phyloP scores from a whole-genome alignment of 1,140 invertebrate species.

The Dendroctonus valens region DNA sequence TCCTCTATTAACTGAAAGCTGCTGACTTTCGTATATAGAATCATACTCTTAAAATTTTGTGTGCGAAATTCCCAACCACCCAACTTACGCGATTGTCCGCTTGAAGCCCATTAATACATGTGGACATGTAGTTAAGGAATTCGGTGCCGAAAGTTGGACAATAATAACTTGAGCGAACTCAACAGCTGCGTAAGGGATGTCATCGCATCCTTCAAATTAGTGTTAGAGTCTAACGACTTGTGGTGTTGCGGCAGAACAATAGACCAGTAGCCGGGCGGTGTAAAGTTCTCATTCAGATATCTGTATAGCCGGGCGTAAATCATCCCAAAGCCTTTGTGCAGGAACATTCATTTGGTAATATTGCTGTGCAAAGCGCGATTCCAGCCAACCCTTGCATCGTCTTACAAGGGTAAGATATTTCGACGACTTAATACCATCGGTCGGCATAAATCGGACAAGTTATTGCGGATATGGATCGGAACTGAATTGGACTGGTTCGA shows the following conservation, averaged over 20 bases:
- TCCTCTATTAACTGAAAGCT: too few relatives aligned
- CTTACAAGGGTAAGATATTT: conserved; percentile 20
- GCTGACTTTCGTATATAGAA: too few relatives aligned
- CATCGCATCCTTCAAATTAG: conserved; percentile 24
- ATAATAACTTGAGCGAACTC: conserved; percentile 11
- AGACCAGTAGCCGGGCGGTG: conserved; percentile 8
- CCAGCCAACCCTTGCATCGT: conserved; percentile 12
- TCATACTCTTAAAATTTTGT: too few relatives aligned
- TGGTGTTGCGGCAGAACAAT: conserved; percentile 17
- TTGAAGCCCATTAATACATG: too few relatives aligned
- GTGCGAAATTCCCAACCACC: too few relatives aligned
- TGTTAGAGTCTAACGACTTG: conserved; percentile 22
- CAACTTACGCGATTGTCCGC: too few relatives aligned
- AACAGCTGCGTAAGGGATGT: conserved; percentile 9
- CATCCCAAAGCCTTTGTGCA: conserved; percentile 28
- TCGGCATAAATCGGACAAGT: conserved; percentile 12
- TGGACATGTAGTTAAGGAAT: not conserved
- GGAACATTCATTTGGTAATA: conserved; percentile 31
- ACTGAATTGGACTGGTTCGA: too few relatives aligned
- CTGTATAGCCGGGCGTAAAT: conserved; percentile 28
- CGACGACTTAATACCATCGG: conserved; percentile 17
- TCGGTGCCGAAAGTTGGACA: not conserved
- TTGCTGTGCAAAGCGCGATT: conserved; percentile 18
- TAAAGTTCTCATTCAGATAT: conserved; percentile 27
- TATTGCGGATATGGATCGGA: too few relatives aligned